Evolutionary conservation across 2,113 vertebrate genomes (phyloP), one percentile per base, ranked within the genome.

Genomic region (Lates calcarifer): DNA sequence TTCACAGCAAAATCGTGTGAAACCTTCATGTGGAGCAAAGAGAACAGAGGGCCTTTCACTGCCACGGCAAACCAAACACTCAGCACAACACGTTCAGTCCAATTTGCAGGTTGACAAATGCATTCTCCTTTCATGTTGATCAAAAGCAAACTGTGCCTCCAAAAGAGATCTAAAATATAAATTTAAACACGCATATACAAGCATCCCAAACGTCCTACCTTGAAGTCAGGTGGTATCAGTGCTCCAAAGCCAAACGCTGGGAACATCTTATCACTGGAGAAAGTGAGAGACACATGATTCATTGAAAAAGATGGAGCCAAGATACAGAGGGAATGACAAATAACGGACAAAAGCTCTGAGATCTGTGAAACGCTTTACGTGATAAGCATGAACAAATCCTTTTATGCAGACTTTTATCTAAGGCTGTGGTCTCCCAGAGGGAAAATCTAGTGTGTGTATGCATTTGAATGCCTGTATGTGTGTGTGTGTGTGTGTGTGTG

Each of bases 1-100:
- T 99, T 99, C 93, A 99, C 98, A 53, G 98, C 98, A 79, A 99
- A 99, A 95, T 99, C 98, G 66, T 99, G 98, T 43, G 98, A 99
- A 71, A 99, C 98, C 98, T 99, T 91, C 49, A 93, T 18, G 43
- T 5, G 37, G 56, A 58, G 29, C 41, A 79, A 43, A 90, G 60
- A 88, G 51, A 87, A 87, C 35, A 90, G 58, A 81, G 9, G 49
- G 37, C 8, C 9, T 66, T 74, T 84, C 74, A 78, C 55, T 12
- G 45, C 45, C 45, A 14, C 4, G 15, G 64, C 31, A 80, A 63
- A 68, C n/a, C 39, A 47, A 35, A 35, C 72, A 20, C 64, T 87
- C 72, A 60, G 63, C 66, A 74, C 37, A 73, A 79, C 73, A 58
- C 20, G 79, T 62, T 85, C 70, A 28, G 55, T 81, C 43, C 47